Evolutionary conservation across 2,888 invertebrate species (phyloP).

Genomic region (Augiades crinisus): DNA sequence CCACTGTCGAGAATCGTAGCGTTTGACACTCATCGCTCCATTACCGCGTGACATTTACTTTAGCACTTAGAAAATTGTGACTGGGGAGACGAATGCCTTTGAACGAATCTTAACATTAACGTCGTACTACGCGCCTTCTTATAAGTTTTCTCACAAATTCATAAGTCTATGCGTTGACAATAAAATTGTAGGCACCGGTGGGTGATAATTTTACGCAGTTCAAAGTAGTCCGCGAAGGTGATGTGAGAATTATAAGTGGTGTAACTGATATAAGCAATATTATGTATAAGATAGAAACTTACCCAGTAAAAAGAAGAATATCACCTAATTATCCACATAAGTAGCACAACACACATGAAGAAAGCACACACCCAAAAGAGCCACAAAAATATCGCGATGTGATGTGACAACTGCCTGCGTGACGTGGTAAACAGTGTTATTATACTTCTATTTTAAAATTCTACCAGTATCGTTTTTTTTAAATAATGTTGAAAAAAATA

Average conservation of each 20-base stretch:
- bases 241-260: constrained; percentile 33
- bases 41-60: constrained; percentile 51
- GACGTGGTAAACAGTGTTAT: constrained; percentile 76
- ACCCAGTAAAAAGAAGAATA: constrained; percentile 75
- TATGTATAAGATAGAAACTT: constrained; percentile 43
- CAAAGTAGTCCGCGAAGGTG: constrained; percentile 46
- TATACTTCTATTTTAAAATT: constrained; percentile 31
- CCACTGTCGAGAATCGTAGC: constrained; percentile 43
- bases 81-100: constrained; percentile 39
- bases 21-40: constrained; percentile 42
- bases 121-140: constrained; percentile 35
- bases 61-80: constrained; percentile 41
- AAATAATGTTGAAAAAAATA: neutral
- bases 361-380: constrained; percentile 80
- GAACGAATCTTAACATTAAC: constrained; percentile 33
- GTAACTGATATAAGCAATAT: constrained; percentile 1
- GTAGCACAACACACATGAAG: constrained; percentile 80
- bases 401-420: constrained; percentile 79
- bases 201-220: constrained; percentile 40
- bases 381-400: constrained; percentile 80
- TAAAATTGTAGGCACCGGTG: constrained; percentile 66
- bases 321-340: constrained; percentile 81
- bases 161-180: constrained; percentile 43
- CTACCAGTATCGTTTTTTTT: neutral
- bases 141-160: constrained; percentile 49